These are phyloP conservation scores for Platyrinchus mystaceus DNA, from an alignment of 2,797 vertebrate species.

Conservation along the genomic window DNA sequence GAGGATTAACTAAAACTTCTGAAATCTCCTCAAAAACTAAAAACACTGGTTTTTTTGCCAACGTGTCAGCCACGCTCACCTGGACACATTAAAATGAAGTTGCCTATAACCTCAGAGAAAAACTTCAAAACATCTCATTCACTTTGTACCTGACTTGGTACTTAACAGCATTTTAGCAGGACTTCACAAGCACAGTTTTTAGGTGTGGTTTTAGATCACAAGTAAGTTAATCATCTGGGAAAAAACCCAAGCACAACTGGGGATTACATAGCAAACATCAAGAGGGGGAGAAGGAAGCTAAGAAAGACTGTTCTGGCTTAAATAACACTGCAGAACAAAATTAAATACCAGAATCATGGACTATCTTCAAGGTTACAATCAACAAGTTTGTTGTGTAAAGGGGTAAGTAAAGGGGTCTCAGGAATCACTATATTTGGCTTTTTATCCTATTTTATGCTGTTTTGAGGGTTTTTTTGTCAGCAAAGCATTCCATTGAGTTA, in stretches of 20 bases:
- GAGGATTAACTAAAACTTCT: not conserved
- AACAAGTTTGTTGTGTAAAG: not conserved
- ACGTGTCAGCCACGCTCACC: rapidly evolving
- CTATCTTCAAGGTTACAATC: not conserved
- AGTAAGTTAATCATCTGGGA: not conserved
- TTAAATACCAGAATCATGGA: not conserved
- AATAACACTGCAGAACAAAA: not conserved
- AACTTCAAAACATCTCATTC: not conserved
- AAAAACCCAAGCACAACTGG: not conserved
- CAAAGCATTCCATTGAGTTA: not conserved
- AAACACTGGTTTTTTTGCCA: not conserved
- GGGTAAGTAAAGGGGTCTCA: not conserved
- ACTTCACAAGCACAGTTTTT: rapidly evolving
- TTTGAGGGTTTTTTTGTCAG: not conserved
- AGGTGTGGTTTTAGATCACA: not conserved
- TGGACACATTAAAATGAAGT: not conserved
- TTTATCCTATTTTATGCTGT: rapidly evolving
- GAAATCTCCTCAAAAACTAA: not conserved
- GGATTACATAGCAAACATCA: not conserved
- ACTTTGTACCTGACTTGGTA: not conserved
- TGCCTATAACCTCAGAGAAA: not conserved
- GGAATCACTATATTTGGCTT: not conserved
- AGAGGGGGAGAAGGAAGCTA: not conserved
- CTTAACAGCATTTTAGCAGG: not conserved
- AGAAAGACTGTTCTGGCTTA: not conserved